These are phyloP conservation scores for Xyrauchen texanus DNA, from an alignment of 2,113 vertebrate genomes.

Conservation along the genomic window DNA sequence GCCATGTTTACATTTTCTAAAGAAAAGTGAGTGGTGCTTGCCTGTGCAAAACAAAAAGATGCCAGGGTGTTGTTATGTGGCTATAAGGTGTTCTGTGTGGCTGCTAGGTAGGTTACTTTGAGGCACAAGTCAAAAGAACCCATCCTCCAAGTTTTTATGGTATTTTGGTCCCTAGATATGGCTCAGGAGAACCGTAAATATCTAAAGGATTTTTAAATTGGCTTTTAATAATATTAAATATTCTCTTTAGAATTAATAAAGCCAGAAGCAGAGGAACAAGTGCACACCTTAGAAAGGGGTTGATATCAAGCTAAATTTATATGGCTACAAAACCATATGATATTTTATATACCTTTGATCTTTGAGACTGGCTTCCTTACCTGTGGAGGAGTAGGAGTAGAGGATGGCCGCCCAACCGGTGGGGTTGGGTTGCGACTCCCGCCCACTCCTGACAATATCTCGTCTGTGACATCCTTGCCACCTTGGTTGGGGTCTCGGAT, in stretches of 20 bases:
- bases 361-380: constrained; percentile 67
- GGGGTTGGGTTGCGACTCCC: constrained; percentile 94
- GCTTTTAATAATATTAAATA: no score
- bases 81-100: no score
- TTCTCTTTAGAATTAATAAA: neutral
- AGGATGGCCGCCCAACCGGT: constrained; percentile 84
- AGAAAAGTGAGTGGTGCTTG: no score
- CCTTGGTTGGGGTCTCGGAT: constrained; percentile 98
- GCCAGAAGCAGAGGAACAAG: neutral
- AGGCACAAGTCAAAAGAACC: no score
- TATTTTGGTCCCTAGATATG: no score
- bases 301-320: neutral
- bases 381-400: constrained; percentile 93
- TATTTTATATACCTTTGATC: neutral
- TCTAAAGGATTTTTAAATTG: no score
- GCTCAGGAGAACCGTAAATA: no score
- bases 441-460: constrained; percentile 87
- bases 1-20: no score
- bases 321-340: neutral
- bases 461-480: constrained; percentile 96
- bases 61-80: no score
- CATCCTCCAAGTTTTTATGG: no score
- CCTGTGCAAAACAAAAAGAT: no score
- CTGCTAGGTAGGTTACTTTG: no score
- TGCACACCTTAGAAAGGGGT: neutral